Base-by-base conservation (phyloP, 2,888 invertebrate genomes). In the Scaptomyza flava region DNA sequence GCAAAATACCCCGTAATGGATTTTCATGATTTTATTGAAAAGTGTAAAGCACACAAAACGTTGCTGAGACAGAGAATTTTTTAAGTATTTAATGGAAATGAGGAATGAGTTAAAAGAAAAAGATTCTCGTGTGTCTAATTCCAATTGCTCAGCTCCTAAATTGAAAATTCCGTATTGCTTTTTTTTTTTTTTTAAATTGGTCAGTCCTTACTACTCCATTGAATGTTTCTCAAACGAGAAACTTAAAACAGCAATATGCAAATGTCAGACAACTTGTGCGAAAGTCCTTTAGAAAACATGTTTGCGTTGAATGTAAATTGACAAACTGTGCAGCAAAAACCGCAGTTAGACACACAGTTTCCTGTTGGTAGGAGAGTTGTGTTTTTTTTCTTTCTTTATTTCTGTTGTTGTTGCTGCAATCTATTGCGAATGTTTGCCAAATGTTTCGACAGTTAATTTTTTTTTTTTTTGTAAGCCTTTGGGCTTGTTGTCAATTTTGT, bases 251-350 rank as follows among this genome's bases (percentile, higher is more conserved):
- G 38, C 12, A 54, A 56, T 81, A 79, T 81, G 74, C 68, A 79
- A 85, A 81, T 82, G 54, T 51, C 67, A 53, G 70, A 36, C 53
- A 59, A 73, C 61, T 48, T 50, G 45, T n/a, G 27, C 34, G 27
- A 38, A 50, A 50, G 70, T 72, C 59, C 73, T 76, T 63, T 64
- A 45, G 17, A 57, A 63, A 57, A 56, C 48, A 46, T 53, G 38
- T 58, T 59, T 30, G 23, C 38, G 51, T 20, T 30, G 59, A 58
- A 71, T 74, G 58, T 42, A 76, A 73, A 76, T 68, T 61, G 72
- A 67, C 61, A 76, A 65, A 68, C 38, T 60, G 64, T 56, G 36
- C 34, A 6, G 50, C n/a, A 61, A 31, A 48, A 71, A 52, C 62
- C 54, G 72, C 71, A 76, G 53, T 62, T 36, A 12, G 30, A 46